Evolutionary conservation across 2,888 invertebrate genomes (phyloP).

Genomic region (Aleiodes testaceus): DNA sequence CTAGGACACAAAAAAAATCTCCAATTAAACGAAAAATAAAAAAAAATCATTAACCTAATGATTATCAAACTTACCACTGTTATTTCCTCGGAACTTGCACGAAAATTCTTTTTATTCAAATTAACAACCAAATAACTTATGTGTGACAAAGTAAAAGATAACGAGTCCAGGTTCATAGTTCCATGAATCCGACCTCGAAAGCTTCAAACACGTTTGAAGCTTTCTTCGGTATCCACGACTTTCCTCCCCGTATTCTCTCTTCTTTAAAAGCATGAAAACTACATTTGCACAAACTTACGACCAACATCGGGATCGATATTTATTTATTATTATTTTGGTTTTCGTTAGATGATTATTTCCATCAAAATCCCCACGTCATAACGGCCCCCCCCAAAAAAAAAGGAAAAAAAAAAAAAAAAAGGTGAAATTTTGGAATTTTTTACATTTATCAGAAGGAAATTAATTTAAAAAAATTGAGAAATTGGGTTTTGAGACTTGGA

Average conservation of each 20-base stretch:
- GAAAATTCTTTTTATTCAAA: constrained; percentile 96
- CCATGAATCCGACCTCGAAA: constrained; percentile 93
- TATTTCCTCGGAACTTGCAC: constrained; percentile 91
- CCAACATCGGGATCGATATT: constrained; percentile 72
- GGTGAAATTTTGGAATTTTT: background rate
- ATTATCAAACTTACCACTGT: constrained; percentile 83
- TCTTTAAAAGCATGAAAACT: constrained; percentile 73
- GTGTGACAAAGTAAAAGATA: constrained; percentile 98
- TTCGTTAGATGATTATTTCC: background rate
- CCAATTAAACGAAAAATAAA: constrained; percentile 4
- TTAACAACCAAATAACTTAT: constrained; percentile 97
- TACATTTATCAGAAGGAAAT: background rate
- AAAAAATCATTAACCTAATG: background rate
- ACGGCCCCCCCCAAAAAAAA: background rate
- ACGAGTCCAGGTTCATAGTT: constrained; percentile 99
- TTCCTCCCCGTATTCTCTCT: constrained; percentile 74
- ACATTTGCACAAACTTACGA: constrained; percentile 74
- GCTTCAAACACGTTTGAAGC: constrained; percentile 96
- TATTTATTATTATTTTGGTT: constrained; percentile 1
- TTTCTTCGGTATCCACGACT: constrained; percentile 87
- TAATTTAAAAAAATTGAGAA: too few relatives aligned
- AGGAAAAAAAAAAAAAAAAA: background rate
- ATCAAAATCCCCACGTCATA: background rate
- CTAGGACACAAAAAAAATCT: constrained; percentile 74
- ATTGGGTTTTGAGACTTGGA: too few relatives aligned